phyloP scores from a whole-genome alignment of 2,113 vertebrate species.

The Solea solea region DNA sequence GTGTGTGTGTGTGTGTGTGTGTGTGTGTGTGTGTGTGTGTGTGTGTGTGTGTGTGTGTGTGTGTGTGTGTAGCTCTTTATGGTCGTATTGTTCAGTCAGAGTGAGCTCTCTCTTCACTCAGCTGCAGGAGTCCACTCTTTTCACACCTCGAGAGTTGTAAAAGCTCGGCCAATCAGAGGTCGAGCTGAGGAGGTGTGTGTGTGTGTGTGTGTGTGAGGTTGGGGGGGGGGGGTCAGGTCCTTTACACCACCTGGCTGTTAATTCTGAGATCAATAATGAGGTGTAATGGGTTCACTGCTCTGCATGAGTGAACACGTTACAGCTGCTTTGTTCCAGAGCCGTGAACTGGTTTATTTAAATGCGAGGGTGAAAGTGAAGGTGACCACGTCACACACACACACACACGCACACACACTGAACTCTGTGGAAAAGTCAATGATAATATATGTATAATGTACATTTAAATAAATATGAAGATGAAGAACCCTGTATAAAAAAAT shows the following conservation, averaged over 20 bases:
- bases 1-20: no score
- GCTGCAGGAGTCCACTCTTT: constrained; percentile 32
- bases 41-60: background rate
- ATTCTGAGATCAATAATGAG: constrained; percentile 74
- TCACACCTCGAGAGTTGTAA: constrained; percentile 29
- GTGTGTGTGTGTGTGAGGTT: background rate
- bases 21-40: background rate
- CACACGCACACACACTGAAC: background rate
- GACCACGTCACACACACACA: background rate
- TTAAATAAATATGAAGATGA: no score
- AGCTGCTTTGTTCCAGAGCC: constrained; percentile 52
- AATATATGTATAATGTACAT: no score
- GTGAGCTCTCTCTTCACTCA: constrained; percentile 25
- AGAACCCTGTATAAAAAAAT: no score
- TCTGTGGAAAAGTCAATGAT: no score
- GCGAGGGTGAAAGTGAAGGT: background rate
- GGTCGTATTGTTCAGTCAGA: constrained; percentile 57
- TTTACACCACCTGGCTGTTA: constrained; percentile 70
- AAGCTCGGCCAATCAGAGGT: constrained; percentile 43
- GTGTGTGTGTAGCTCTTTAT: constrained; percentile 51
- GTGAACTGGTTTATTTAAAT: background rate
- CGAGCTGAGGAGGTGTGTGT: background rate
- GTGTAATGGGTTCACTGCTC: constrained; percentile 57
- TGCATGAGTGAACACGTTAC: constrained; percentile 57
- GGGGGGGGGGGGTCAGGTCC: constrained; percentile 3